Conservation (phyloP, 2,113 vertebrate genomes). For the Sylvietta virens region DNA sequence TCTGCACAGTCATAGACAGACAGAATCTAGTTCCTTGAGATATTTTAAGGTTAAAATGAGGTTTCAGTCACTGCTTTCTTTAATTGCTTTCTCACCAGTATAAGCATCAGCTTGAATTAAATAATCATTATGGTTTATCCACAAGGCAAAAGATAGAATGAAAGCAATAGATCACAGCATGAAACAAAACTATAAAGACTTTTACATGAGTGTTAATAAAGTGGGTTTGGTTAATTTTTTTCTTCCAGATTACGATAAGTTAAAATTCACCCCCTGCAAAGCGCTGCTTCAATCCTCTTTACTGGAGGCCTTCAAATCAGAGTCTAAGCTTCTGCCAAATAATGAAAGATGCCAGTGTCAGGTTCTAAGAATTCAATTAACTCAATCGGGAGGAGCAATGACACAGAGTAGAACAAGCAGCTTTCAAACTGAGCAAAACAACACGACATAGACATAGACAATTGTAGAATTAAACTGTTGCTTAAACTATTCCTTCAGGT, state of each 20-base stretch:
- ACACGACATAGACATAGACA: background rate
- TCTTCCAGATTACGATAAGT: background rate
- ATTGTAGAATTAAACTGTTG: background rate
- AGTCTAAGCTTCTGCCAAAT: background rate
- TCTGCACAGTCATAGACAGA: background rate
- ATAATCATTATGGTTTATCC: background rate
- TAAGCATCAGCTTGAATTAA: background rate
- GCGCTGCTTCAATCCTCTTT: background rate
- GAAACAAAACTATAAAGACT: background rate
- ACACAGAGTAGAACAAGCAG: background rate
- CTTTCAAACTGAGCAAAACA: background rate
- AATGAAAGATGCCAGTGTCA: background rate
- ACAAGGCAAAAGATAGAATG: background rate
- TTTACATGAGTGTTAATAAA: background rate
- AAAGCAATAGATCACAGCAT: background rate
- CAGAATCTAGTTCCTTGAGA: background rate
- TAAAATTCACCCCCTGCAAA: background rate
- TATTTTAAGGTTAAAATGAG: background rate
- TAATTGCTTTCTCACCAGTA: background rate
- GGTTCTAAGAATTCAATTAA: background rate
- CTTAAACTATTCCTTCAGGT: background rate
- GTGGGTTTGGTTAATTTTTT: background rate
- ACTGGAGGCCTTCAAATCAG: background rate
- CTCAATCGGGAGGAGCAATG: background rate
- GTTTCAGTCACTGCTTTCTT: background rate